Percentiles rank a stretch among this genome's conserved stretches.
These are phyloP conservation scores for Caenorhabditis inopinata DNA, from an alignment of 1,140 invertebrate genomes.

Conservation along the genomic window DNA sequence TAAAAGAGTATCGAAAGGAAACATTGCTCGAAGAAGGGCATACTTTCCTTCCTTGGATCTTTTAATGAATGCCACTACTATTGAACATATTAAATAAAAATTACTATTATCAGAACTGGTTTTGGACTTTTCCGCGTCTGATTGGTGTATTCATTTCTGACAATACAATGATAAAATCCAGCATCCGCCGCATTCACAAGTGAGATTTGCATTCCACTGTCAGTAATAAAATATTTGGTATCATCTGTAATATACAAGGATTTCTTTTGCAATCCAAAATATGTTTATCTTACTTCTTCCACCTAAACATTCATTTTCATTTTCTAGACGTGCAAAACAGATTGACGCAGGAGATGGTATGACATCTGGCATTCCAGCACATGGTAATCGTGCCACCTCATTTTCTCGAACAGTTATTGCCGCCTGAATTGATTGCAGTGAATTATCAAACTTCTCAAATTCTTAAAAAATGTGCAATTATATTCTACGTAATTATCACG, in stretches of 20 bases:
- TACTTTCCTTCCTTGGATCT: no score
- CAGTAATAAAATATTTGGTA: slow-evolving; percentile 54
- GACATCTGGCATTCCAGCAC: slow-evolving; percentile 49
- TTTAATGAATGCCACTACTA: no score
- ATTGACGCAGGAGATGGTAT: slow-evolving; percentile 57
- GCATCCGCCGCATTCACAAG: slow-evolving; percentile 57
- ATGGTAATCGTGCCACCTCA: slow-evolving; percentile 44
- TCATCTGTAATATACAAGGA: slow-evolving; percentile 44
- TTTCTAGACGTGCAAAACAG: slow-evolving; percentile 58
- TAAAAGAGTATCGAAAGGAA: no score
- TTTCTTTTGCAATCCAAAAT: not conserved
- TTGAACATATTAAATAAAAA: not conserved
- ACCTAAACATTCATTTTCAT: slow-evolving; percentile 53
- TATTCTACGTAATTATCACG: no score
- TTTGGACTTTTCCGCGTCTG: slow-evolving; percentile 53
- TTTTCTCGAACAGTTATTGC: slow-evolving; percentile 31
- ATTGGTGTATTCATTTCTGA: slow-evolving; percentile 58
- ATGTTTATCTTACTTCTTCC: slow-evolving; percentile 43
- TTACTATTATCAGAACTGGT: slow-evolving; percentile 53
- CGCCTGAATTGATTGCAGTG: slow-evolving; percentile 9
- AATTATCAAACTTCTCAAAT: not conserved
- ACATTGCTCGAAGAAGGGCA: no score
- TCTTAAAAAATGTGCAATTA: no score
- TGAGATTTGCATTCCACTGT: slow-evolving; percentile 58
- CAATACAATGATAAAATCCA: slow-evolving; percentile 59